phyloP scores from a whole-genome alignment of 2,888 invertebrate species.

The Standfussiana lucernea region DNA sequence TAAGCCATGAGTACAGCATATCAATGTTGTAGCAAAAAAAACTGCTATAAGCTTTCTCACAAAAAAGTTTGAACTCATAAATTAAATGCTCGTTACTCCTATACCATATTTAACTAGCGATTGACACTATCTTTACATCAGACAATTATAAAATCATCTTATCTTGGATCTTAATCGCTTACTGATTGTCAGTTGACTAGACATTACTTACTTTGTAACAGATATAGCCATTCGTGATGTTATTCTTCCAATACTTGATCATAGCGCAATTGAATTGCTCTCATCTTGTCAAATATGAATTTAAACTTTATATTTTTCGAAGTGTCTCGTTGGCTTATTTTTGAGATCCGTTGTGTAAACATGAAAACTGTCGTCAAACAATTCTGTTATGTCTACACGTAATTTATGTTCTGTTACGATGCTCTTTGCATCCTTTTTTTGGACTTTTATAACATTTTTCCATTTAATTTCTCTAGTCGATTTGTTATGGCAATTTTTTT shows the following conservation, averaged over 20 bases:
- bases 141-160: conserved; percentile 15
- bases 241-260: not conserved
- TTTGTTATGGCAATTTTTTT: not conserved
- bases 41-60: not conserved
- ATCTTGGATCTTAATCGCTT: conserved; percentile 11
- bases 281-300: not conserved
- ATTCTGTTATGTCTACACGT: conserved; percentile 24
- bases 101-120: conserved; percentile 12
- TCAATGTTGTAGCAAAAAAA: conserved; percentile 14
- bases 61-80: conserved; percentile 29
- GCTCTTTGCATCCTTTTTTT: not conserved
- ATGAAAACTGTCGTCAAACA: not conserved
- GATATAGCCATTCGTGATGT: not conserved
- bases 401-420: not conserved
- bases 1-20: not conserved
- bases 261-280: not conserved
- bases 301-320: not conserved
- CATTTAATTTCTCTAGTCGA: not conserved
- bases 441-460: not conserved
- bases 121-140: conserved; percentile 45
- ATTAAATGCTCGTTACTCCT: conserved; percentile 19
- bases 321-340: conserved; percentile 1
- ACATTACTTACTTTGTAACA: not conserved
- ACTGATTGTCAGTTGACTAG: not conserved
- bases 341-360: conserved; percentile 27